These are phyloP conservation scores for Trichopria drosophilae DNA, from an alignment of 2,888 invertebrate species.

Conservation along the genomic window DNA sequence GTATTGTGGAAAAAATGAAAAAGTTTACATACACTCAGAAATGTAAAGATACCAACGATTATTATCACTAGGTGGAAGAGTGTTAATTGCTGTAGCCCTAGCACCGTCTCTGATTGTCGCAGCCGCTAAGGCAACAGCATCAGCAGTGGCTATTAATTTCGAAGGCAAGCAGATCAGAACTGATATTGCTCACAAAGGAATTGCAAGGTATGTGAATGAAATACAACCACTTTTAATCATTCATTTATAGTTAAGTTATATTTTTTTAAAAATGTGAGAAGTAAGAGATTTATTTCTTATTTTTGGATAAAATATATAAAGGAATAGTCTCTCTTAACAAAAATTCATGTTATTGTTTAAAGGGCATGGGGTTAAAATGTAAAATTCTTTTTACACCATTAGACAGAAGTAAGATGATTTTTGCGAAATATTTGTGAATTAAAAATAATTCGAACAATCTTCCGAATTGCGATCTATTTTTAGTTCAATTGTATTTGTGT, in stretches of 20 bases:
- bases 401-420: no score
- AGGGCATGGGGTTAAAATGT: no score
- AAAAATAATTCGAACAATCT: no score
- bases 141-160: constrained; percentile 77
- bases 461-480: no score
- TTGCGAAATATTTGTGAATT: no score
- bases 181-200: constrained; percentile 88
- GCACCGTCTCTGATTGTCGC: constrained; percentile 72
- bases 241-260: neutral
- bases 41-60: neutral
- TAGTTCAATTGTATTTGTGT: no score
- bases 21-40: neutral
- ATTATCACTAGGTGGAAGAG: constrained; percentile 73
- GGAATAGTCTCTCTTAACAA: no score
- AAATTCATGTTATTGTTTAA: no score
- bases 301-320: no score
- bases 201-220: constrained; percentile 68
- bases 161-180: constrained; percentile 82
- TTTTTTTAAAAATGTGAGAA: no score
- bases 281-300: no score
- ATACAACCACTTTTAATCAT: neutral
- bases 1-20: neutral
- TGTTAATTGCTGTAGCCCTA: constrained; percentile 78
- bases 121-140: constrained; percentile 71
- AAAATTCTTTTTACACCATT: no score